These are phyloP conservation scores for Ceraclea dissimilis DNA, from an alignment of 2,888 invertebrate genomes.

Conservation along the genomic window DNA sequence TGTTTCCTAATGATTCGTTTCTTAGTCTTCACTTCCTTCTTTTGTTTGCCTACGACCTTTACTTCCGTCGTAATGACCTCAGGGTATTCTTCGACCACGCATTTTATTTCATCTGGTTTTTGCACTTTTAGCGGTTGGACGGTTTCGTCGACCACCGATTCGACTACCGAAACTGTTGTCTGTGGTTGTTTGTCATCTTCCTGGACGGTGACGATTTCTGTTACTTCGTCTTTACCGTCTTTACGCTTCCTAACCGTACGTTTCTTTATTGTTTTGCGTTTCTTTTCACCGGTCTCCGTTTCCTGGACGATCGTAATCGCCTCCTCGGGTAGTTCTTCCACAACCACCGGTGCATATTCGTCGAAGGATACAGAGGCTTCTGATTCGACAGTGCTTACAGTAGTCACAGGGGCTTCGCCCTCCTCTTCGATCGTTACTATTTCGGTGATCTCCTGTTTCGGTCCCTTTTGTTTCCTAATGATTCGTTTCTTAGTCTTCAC, in stretches of 20 bases:
- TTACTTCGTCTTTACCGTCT: slow-evolving; percentile 32
- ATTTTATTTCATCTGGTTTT: neutral
- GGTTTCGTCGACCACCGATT: slow-evolving; percentile 33
- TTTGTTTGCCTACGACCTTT: slow-evolving; percentile 23
- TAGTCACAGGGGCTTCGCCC: slow-evolving; percentile 29
- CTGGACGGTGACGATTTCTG: slow-evolving; percentile 31
- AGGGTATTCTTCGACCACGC: slow-evolving; percentile 29
- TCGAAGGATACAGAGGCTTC: neutral
- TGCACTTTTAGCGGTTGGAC: neutral
- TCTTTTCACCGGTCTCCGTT: slow-evolving; percentile 33
- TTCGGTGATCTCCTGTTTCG: slow-evolving; percentile 38
- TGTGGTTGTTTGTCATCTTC: slow-evolving; percentile 24
- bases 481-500: slow-evolving; percentile 35
- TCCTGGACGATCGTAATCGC: slow-evolving; percentile 28
- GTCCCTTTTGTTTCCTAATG: slow-evolving; percentile 34
- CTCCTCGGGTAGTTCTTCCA: slow-evolving; percentile 28
- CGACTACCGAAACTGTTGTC: slow-evolving; percentile 22
- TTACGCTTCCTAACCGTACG: slow-evolving; percentile 33
- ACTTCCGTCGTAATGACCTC: slow-evolving; percentile 22
- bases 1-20: slow-evolving; percentile 28
- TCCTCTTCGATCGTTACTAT: slow-evolving; percentile 30
- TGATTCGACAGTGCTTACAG: slow-evolving; percentile 9
- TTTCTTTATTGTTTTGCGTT: slow-evolving; percentile 31
- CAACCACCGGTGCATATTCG: neutral
- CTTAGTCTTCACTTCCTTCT: slow-evolving; percentile 22